Conservation (phyloP, 2,888 invertebrate species). For the Isoperla grammatica region DNA sequence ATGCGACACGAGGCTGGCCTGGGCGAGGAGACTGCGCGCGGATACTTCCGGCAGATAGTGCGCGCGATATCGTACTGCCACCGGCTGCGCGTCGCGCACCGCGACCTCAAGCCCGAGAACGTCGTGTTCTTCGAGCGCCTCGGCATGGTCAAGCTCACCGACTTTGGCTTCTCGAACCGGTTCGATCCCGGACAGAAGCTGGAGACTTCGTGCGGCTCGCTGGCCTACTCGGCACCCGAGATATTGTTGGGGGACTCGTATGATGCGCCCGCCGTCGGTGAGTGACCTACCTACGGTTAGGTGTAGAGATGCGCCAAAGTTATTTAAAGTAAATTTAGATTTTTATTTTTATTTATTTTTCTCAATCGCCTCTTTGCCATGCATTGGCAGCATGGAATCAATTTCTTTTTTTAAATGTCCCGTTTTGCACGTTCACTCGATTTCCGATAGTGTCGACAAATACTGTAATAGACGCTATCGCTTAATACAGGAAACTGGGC, state of each 20-base stretch:
- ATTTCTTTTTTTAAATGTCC: too few relatives aligned
- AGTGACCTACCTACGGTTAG: conserved; percentile 41
- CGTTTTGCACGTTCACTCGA: too few relatives aligned
- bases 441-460: too few relatives aligned
- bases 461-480: too few relatives aligned
- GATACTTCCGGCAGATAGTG: conserved; percentile 96
- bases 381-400: too few relatives aligned
- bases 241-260: conserved; percentile 97
- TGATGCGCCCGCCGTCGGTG: conserved; percentile 96
- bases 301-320: too few relatives aligned
- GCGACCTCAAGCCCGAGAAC: conserved; percentile 98
- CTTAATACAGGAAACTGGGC: too few relatives aligned
- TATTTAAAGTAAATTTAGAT: too few relatives aligned
- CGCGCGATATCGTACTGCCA: conserved; percentile 98
- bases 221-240: conserved; percentile 99
- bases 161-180: conserved; percentile 96
- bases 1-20: conserved; percentile 91
- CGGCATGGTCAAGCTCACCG: conserved; percentile 95
- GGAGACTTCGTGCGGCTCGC: conserved; percentile 96
- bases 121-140: conserved; percentile 98
- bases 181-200: conserved; percentile 94
- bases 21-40: conserved; percentile 73
- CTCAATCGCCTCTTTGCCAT: too few relatives aligned
- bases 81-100: conserved; percentile 77
- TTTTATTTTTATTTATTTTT: too few relatives aligned